phyloP scores from a whole-genome alignment of 1,140 invertebrate genomes.

The Macrosteles quadrilineatus region DNA sequence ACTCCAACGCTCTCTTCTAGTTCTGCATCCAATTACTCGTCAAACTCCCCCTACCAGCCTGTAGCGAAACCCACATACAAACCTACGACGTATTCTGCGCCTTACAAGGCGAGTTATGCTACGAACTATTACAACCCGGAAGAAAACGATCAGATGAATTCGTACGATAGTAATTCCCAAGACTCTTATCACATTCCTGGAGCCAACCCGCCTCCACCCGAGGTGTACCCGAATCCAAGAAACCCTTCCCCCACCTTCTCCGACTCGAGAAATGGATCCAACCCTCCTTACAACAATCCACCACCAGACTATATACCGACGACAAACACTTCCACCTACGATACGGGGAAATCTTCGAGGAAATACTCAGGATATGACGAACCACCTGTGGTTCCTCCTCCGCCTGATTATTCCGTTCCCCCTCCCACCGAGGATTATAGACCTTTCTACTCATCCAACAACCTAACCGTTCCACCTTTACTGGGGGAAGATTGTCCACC shows the following conservation, averaged over 20 bases:
- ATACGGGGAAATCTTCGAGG: too few species aligned
- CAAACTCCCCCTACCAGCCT: slow-evolving; percentile 1
- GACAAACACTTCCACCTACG: too few species aligned
- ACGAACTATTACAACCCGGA: not conserved
- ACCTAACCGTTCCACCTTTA: slow-evolving; percentile 5
- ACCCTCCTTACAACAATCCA: too few species aligned
- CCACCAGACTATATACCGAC: too few species aligned
- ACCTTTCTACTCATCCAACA: not conserved
- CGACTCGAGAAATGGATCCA: too few species aligned
- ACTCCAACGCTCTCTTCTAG: not conserved
- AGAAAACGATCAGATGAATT: not conserved
- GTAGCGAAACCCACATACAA: not conserved
- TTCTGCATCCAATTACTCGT: slow-evolving; percentile 11
- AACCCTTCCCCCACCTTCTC: not conserved
- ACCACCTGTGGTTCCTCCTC: slow-evolving; percentile 33
- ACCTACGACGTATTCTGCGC: not conserved
- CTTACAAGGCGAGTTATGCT: not conserved
- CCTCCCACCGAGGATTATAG: slow-evolving; percentile 38
- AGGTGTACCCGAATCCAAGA: not conserved
- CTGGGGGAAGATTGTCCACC: slow-evolving; percentile 27
- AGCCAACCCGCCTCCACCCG: slow-evolving; percentile 2
- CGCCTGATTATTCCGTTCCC: slow-evolving; percentile 34
- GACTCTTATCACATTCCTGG: not conserved
- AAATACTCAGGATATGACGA: slow-evolving; percentile 41
- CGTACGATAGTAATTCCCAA: not conserved